Percentiles rank a stretch among this genome's conserved stretches.
Conservation (phyloP, 2,113 vertebrate genomes). For the Sinocyclocheilus rhinocerous region DNA sequence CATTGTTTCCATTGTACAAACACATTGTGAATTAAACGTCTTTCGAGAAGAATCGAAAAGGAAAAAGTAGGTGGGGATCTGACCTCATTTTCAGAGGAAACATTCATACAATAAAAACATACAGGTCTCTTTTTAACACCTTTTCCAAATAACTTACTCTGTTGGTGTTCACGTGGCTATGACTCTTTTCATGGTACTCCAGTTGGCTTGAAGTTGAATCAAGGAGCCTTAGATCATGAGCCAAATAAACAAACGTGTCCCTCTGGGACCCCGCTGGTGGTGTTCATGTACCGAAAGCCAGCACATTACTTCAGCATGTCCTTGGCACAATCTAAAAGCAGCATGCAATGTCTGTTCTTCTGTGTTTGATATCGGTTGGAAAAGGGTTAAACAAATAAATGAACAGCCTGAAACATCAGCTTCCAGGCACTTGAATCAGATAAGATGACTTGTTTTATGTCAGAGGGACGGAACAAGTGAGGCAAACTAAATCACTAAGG, state of each 20-base stretch:
- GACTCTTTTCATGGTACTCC: conserved; percentile 62
- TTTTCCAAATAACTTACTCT: neutral
- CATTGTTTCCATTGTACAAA: neutral
- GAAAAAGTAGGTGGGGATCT: neutral
- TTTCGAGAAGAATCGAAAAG: conserved; percentile 3
- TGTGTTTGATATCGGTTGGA: conserved; percentile 58
- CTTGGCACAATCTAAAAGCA: conserved; percentile 64
- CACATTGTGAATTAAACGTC: neutral
- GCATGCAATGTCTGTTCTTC: conserved; percentile 67
- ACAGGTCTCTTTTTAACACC: conserved; percentile 4
- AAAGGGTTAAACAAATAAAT: conserved; percentile 66
- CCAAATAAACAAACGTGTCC: conserved; percentile 45
- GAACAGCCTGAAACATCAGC: conserved; percentile 62
- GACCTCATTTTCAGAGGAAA: conserved; percentile 18
- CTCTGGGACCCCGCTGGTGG: conserved; percentile 32
- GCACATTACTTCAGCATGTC: conserved; percentile 42
- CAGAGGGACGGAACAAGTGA: neutral
- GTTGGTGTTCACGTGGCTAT: conserved; percentile 15
- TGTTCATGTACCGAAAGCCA: conserved; percentile 53
- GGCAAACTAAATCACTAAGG: neutral
- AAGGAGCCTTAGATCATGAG: conserved; percentile 55
- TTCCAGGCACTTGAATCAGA: conserved; percentile 59
- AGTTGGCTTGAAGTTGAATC: conserved; percentile 59
- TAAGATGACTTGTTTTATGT: conserved; percentile 23
- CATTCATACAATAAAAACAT: conserved; percentile 28